Evolutionary conservation across 2,888 invertebrate species (phyloP), one percentile per base, ranked within the genome.

Genomic region (Frankliniella intonsa): DNA sequence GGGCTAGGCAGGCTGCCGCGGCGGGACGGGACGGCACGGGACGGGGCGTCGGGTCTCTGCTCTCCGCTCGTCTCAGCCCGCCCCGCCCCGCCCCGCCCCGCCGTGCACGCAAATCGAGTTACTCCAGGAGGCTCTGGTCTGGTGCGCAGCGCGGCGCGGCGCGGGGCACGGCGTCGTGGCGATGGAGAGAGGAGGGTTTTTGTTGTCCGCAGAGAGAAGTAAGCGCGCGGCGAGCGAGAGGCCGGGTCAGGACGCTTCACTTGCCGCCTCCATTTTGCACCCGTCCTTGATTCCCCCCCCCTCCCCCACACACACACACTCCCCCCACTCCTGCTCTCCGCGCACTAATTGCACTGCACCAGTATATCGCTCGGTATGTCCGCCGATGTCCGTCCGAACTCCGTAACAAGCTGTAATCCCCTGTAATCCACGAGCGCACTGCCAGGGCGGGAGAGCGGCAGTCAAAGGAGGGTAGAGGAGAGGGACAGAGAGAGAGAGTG

Each of bases 341-440:
- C 55, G 14, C 55, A 14, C 55, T 55, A 55, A 55, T 55, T 55
- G 55, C 55, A 11, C 14, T 55, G 55, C 55, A 11, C 14, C 14
- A 55, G 55, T 55, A 19, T 55, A 55, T 55, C 55, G 55, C 38
- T 38, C 38, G 38, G 38, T 38, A 38, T 38, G 38, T 38, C 38
- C 38, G 38, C 38, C 38, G 38, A 38, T 38, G 38, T 38, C 38
- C 62, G 62, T 17, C 62, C 62, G 62, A 62, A 17, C 17, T 11
- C 62, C 62, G 62, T 62, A 62, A 62, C 62, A 62, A 62, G 62
- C 62, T 17, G 19, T n/a, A 62, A 62, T 62, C 62, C 62, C 62
- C 11, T n/a, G 14, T 62, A 14, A 62, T 62, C 62, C 62, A 7
- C 38, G 38, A 38, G 38, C 38, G 38, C 5, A 3, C 62, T 62